Evolutionary conservation across 2,888 invertebrate genomes (phyloP).

Genomic region (Uloborus plumipes): DNA sequence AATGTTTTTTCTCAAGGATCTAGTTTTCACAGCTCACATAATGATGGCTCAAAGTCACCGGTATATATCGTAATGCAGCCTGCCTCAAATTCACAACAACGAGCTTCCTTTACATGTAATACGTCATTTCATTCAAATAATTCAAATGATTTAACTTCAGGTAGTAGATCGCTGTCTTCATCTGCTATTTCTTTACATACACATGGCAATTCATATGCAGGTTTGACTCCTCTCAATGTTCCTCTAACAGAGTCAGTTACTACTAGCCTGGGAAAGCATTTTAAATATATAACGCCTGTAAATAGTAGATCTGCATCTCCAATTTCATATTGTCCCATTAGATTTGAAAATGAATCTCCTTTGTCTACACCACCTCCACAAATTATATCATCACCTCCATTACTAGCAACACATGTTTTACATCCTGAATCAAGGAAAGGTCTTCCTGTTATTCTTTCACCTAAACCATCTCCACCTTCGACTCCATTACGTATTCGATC

Average conservation of each 20-base stretch:
- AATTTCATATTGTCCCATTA: constrained; percentile 25
- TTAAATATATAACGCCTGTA: constrained; percentile 38
- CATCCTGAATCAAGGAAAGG: constrained; percentile 41
- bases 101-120: constrained; percentile 6
- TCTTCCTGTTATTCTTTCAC: constrained; percentile 39
- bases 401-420: constrained; percentile 29
- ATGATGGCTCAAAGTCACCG: constrained; percentile 49
- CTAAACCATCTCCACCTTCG: constrained; percentile 40
- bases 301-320: constrained; percentile 50
- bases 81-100: constrained; percentile 15
- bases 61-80: constrained; percentile 45
- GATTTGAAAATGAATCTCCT: constrained; percentile 36
- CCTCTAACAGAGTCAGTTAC: constrained; percentile 10
- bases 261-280: constrained; percentile 12
- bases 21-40: constrained; percentile 37
- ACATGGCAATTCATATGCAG: constrained; percentile 9
- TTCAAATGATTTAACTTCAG: not conserved
- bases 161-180: constrained; percentile 7
- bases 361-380: constrained; percentile 50
- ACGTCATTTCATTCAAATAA: not conserved
- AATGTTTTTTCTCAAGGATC: constrained; percentile 10
- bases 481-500: constrained; percentile 30
- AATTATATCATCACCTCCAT: constrained; percentile 49
- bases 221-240: constrained; percentile 7
- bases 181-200: constrained; percentile 13